These are phyloP conservation scores for Neodiprion lecontei DNA, from an alignment of 1,140 invertebrate genomes.

Conservation along the genomic window DNA sequence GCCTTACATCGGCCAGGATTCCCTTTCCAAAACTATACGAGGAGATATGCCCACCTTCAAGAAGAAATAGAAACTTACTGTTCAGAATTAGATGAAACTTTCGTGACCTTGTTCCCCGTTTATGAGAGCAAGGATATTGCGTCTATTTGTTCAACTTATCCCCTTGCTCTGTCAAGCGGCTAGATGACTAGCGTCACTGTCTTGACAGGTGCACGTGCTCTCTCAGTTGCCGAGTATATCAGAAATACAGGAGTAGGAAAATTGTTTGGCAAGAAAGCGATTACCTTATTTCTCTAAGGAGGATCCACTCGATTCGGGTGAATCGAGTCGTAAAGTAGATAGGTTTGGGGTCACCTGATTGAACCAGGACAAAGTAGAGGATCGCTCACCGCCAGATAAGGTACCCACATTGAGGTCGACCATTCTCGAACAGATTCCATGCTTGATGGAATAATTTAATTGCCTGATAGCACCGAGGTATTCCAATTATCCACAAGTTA, in stretches of 20 bases:
- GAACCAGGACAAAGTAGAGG: neutral
- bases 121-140: neutral
- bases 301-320: neutral
- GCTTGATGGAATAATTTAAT: no score
- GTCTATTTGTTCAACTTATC: neutral
- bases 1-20: no score
- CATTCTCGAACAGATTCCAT: no score
- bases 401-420: no score
- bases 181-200: neutral
- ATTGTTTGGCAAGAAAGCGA: no score
- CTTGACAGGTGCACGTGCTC: neutral
- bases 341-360: neutral
- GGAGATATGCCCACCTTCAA: no score
- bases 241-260: no score
- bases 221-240: no score
- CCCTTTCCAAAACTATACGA: no score
- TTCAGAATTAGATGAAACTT: neutral
- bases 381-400: neutral
- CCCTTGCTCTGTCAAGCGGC: neutral
- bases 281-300: neutral
- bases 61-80: neutral
- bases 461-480: no score
- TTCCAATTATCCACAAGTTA: no score
- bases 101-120: neutral
- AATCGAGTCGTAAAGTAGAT: neutral